Evolutionary conservation across 2,888 invertebrate genomes (phyloP).

Genomic region (Leucophenga maculata): DNA sequence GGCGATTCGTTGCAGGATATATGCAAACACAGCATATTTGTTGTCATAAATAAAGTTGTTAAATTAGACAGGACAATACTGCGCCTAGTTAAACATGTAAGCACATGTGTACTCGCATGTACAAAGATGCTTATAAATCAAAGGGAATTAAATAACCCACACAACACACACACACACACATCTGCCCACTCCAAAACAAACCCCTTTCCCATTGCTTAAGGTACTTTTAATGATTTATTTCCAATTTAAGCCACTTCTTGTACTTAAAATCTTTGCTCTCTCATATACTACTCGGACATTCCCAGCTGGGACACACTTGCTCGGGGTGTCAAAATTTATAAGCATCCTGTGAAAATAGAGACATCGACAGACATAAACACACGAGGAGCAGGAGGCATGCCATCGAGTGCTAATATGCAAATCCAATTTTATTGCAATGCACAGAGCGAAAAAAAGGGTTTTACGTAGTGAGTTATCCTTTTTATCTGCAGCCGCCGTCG

Average conservation of each 20-base stretch:
- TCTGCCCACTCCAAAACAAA: slow-evolving; percentile 36
- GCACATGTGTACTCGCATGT: slow-evolving; percentile 26
- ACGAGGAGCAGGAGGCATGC: background rate
- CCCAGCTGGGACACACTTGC: slow-evolving; percentile 31
- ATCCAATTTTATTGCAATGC: slow-evolving; percentile 62
- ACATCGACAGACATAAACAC: background rate
- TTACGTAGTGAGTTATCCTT: slow-evolving; percentile 51
- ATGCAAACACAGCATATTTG: slow-evolving; percentile 1
- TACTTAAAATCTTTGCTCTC: slow-evolving; percentile 54
- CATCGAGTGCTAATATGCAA: slow-evolving; percentile 62
- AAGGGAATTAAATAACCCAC: slow-evolving; percentile 57
- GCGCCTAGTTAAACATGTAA: slow-evolving; percentile 22
- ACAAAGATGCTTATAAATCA: slow-evolving; percentile 64
- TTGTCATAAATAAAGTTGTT: slow-evolving; percentile 37
- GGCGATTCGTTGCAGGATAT: slow-evolving; percentile 40
- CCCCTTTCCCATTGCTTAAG: slow-evolving; percentile 39
- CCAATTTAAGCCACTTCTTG: slow-evolving; percentile 61
- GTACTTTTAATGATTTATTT: slow-evolving; percentile 69
- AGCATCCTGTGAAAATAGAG: slow-evolving; percentile 16
- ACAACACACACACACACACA: slow-evolving; percentile 29
- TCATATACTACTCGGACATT: slow-evolving; percentile 47
- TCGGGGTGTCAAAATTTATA: slow-evolving; percentile 19
- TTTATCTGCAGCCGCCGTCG: slow-evolving; percentile 48
- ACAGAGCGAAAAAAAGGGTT: slow-evolving; percentile 20
- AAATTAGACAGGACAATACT: slow-evolving; percentile 58